Conservation (phyloP, 2,113 vertebrate species). For the Tenrec ecaudatus region DNA sequence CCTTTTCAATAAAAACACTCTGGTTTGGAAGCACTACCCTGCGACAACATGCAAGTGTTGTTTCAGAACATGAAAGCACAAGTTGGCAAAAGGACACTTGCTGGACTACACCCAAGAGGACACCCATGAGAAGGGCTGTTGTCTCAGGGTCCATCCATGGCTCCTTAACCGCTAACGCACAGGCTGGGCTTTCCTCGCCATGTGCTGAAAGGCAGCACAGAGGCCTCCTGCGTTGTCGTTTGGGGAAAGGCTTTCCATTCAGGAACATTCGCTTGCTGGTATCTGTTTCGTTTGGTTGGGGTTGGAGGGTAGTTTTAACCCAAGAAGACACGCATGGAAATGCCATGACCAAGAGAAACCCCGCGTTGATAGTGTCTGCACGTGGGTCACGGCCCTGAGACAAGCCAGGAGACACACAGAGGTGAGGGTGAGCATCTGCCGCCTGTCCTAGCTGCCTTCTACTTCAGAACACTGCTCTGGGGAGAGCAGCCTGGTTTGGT, state of each 20-base stretch:
- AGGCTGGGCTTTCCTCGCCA: background rate
- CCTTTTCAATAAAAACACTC: constrained; percentile 58
- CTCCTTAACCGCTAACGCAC: background rate
- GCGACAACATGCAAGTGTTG: constrained; percentile 28
- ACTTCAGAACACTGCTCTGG: background rate
- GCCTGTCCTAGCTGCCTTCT: background rate
- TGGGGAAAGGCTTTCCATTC: background rate
- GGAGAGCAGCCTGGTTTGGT: background rate
- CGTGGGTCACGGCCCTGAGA: constrained; percentile 13
- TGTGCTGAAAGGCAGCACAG: background rate
- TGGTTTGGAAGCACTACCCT: constrained; percentile 30
- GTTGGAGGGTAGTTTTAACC: background rate
- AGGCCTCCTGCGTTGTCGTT: background rate
- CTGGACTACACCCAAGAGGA: background rate
- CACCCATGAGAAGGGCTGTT: background rate
- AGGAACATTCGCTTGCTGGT: background rate
- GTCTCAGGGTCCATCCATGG: background rate
- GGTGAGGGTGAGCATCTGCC: background rate
- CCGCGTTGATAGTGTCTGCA: background rate
- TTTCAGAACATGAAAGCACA: constrained; percentile 46
- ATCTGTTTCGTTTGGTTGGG: background rate
- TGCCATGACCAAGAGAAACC: background rate
- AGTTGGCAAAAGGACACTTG: constrained; percentile 47
- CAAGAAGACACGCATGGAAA: background rate
- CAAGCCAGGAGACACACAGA: background rate